Conservation (phyloP, 2,797 vertebrate genomes). For the Todus mexicanus region DNA sequence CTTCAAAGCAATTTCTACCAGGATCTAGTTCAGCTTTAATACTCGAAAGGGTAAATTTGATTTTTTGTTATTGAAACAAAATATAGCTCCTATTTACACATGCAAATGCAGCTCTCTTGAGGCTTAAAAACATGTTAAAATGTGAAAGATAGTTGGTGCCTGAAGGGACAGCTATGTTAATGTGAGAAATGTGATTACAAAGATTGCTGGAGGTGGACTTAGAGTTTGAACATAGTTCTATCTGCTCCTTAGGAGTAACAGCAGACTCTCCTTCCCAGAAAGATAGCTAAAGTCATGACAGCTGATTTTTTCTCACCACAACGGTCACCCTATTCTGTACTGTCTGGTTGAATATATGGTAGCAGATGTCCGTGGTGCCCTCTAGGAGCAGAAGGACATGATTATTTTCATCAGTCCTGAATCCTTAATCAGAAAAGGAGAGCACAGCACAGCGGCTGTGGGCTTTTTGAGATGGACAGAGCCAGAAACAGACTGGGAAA, state of each 20-base stretch:
- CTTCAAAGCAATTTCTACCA: neutral
- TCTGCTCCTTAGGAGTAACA: neutral
- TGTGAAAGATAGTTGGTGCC: neutral
- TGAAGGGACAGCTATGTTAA: neutral
- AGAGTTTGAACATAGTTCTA: neutral
- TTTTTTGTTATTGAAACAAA: neutral
- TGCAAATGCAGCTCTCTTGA: neutral
- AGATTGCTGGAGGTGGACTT: neutral
- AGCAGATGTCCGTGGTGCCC: neutral
- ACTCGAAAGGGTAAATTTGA: neutral
- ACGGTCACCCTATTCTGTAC: neutral
- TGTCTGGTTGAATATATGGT: neutral
- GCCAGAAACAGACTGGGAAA: neutral
- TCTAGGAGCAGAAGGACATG: neutral
- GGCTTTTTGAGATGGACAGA: neutral
- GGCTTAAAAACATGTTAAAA: neutral
- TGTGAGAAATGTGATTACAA: neutral
- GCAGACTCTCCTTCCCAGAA: neutral
- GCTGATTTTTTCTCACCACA: neutral
- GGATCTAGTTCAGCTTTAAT: neutral
- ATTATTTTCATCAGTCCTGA: neutral
- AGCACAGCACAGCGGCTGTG: neutral
- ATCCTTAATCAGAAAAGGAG: neutral
- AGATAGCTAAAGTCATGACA: neutral
- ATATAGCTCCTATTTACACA: neutral